Evolutionary conservation across 1,140 invertebrate genomes (phyloP), one percentile per base, ranked within the genome.

Genomic region (Cephus cinctus): DNA sequence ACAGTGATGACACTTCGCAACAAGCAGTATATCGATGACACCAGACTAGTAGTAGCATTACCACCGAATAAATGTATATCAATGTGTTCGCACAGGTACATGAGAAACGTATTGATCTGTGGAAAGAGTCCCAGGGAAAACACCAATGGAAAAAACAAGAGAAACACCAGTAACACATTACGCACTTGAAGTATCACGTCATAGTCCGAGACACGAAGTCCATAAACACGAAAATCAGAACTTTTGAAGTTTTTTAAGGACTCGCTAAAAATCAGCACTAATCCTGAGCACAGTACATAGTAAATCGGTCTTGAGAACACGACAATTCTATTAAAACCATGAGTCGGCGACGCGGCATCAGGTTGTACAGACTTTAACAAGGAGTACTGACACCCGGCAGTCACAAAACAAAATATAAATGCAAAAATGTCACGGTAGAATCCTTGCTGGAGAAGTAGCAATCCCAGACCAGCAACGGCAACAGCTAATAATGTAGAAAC

Each of bases 41-140:
- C 78, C 0, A 98, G 75, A 75, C 93, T 92, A 15, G 92, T 93
- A 4, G 91, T 92, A 0, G 94, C 96, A 69, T 94, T 99, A 3
- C 96, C 97, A 16, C 97, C 97, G 76, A 99, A 98, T 1, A 97
- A 65, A 75, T 98, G 94, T 78, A 98, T 98, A 62, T 99, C 97
- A 11, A 97, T 79, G 76, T 98, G 95, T 74, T 98, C 96, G 52
- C 96, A 81, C 8, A 96, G 70, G 72, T 97, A 97, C 89, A 98
- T 94, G 2, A 89, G 69, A 70, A 98, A 96, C 1, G 96, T 99
- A 64, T 97, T 98, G 22, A 98, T 89, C 80, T 98, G 96, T 6
- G 96, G 95, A 64, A 98, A 92, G 4, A 99, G 77, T 2, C 96
- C 97, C 38, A 98, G 78, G 44, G 90, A 95, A 76, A 98, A 98